Conservation (phyloP, 1,140 invertebrate species). For the Drosophila guanche region DNA sequence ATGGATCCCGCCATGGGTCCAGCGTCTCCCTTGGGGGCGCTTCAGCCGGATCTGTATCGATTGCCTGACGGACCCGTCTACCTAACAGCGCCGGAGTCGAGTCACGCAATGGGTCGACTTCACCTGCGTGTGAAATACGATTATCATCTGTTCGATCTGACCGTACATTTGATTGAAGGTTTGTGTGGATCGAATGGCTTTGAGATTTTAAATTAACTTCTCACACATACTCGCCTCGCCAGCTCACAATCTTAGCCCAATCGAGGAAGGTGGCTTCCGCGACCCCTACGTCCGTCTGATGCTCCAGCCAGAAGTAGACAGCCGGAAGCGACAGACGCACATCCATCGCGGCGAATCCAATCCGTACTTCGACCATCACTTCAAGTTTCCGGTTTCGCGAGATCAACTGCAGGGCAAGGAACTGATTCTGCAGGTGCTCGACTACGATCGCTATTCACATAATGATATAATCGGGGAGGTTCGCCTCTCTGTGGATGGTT, state of each 20-base stretch:
- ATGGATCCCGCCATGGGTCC: constrained; percentile 84
- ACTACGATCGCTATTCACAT: constrained; percentile 88
- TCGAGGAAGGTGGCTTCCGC: constrained; percentile 92
- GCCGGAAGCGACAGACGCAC: constrained; percentile 91
- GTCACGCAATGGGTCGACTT: constrained; percentile 88
- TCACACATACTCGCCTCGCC: constrained; percentile 54
- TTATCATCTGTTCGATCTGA: constrained; percentile 93
- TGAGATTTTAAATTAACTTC: not conserved
- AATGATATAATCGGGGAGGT: constrained; percentile 92
- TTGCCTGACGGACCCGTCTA: constrained; percentile 89
- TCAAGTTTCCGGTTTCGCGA: constrained; percentile 93
- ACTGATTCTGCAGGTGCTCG: constrained; percentile 88
- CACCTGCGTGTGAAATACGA: constrained; percentile 95
- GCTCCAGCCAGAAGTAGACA: constrained; percentile 91
- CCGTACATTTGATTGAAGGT: constrained; percentile 95
- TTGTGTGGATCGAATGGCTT: constrained; percentile 19
- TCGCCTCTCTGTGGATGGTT: constrained; percentile 87
- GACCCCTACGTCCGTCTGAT: constrained; percentile 93
- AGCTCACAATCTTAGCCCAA: constrained; percentile 92
- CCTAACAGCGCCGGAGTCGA: constrained; percentile 86
- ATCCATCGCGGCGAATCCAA: constrained; percentile 90
- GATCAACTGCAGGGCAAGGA: constrained; percentile 91
- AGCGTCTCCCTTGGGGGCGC: constrained; percentile 91
- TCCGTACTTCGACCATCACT: constrained; percentile 92
- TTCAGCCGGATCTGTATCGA: constrained; percentile 93